phyloP scores from a whole-genome alignment of 2,113 vertebrate genomes.

The Scortum barcoo region DNA sequence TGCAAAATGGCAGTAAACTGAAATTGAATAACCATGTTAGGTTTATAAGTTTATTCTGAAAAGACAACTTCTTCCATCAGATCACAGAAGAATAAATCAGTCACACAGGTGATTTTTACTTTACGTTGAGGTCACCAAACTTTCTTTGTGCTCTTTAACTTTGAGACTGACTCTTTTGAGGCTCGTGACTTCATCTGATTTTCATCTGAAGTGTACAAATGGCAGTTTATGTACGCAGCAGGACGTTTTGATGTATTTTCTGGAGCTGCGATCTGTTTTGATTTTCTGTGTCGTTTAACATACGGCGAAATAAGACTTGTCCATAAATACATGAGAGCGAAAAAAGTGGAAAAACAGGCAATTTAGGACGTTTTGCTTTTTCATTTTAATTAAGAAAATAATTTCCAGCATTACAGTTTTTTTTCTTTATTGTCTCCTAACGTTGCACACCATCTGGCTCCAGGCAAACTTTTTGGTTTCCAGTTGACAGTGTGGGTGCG shows the following conservation, averaged over 20 bases:
- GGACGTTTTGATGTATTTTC: background rate
- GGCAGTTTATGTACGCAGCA: rapidly evolving
- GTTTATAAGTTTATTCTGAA: no score
- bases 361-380: background rate
- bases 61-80: no score
- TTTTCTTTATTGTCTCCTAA: constrained; percentile 33
- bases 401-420: constrained; percentile 3
- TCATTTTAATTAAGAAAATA: background rate
- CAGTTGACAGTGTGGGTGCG: constrained; percentile 50
- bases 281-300: background rate
- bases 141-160: background rate
- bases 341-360: background rate
- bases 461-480: constrained; percentile 38
- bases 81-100: no score
- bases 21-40: no score
- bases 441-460: constrained; percentile 58
- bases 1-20: no score
- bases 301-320: constrained; percentile 10
- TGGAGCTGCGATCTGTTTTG: background rate
- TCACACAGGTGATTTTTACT: no score
- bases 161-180: background rate
- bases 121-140: no score
- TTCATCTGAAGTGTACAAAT: background rate
- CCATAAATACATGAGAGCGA: background rate
- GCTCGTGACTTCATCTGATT: background rate